Conservation (phyloP, 37 sponge, comb jelly and placozoan genomes). For the Geodia barretti region DNA sequence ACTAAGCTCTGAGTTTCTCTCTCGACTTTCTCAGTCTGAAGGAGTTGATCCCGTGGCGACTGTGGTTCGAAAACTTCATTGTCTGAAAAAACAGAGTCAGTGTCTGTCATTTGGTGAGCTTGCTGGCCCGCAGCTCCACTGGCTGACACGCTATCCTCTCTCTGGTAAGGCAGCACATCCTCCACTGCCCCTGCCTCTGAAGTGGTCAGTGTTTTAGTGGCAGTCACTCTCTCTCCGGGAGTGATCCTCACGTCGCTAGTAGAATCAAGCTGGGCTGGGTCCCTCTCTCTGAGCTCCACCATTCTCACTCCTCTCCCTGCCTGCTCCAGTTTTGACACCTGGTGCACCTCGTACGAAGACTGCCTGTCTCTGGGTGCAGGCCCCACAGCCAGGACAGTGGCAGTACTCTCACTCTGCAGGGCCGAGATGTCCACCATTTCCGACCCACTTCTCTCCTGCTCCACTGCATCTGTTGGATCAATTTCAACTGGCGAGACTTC, state of each 20-base stretch:
- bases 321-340: conserved; percentile 17
- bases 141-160: not conserved
- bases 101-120: no score
- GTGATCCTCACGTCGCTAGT: not conserved
- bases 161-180: not conserved
- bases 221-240: not conserved
- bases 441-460: not conserved
- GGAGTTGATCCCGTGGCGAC: no score
- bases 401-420: not conserved
- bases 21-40: no score
- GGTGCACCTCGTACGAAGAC: conserved; percentile 2
- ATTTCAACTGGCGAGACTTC: not conserved
- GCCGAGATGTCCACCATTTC: not conserved
- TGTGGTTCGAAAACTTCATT: no score
- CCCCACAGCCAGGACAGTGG: conserved; percentile 22
- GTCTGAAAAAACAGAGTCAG: no score
- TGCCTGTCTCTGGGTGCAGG: conserved; percentile 43
- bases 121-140: no score
- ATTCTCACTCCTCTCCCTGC: not conserved
- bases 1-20: no score
- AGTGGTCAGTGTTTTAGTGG: not conserved
- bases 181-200: conserved; percentile 3
- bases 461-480: not conserved
- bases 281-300: not conserved
- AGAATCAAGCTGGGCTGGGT: not conserved